These are phyloP conservation scores for Euwallacea similis DNA, from an alignment of 1,140 invertebrate genomes.

Conservation along the genomic window DNA sequence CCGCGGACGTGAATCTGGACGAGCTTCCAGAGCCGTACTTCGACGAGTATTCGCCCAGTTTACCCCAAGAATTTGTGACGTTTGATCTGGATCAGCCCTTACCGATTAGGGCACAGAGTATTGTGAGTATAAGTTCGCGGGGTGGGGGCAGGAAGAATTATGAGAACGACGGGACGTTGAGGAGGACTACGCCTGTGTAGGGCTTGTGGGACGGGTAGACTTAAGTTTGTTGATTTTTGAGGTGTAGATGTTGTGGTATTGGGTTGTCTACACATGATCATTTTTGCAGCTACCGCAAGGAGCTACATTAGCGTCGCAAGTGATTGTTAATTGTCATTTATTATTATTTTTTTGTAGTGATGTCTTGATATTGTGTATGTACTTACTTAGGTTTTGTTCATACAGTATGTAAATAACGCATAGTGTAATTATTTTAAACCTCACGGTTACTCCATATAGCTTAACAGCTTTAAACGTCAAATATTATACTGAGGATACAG, in stretches of 20 bases:
- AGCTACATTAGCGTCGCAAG: neutral
- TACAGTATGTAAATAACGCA: too few relatives aligned
- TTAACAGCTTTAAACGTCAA: too few relatives aligned
- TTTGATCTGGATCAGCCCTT: slow-evolving; percentile 54
- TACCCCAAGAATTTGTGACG: slow-evolving; percentile 53
- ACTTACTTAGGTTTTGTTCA: neutral
- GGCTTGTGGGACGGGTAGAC: slow-evolving; percentile 21
- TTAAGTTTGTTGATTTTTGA: slow-evolving; percentile 9
- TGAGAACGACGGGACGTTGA: slow-evolving; percentile 49
- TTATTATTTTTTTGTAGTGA: neutral
- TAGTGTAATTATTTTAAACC: too few relatives aligned
- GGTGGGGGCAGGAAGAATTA: slow-evolving; percentile 43
- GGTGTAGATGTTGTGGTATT: neutral
- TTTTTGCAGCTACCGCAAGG: neutral
- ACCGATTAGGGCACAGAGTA: slow-evolving; percentile 48
- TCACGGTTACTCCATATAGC: too few relatives aligned
- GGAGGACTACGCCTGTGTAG: slow-evolving; percentile 56
- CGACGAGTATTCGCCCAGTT: slow-evolving; percentile 53
- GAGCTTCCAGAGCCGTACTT: slow-evolving; percentile 46
- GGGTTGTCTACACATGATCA: neutral
- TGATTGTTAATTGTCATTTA: neutral
- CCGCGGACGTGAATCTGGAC: slow-evolving; percentile 52
- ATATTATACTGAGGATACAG: too few relatives aligned
- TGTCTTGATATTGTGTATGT: neutral
- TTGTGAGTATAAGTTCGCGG: slow-evolving; percentile 47